These are phyloP conservation scores for Amorpha juglandis DNA, from an alignment of 2,888 invertebrate genomes.

Conservation along the genomic window DNA sequence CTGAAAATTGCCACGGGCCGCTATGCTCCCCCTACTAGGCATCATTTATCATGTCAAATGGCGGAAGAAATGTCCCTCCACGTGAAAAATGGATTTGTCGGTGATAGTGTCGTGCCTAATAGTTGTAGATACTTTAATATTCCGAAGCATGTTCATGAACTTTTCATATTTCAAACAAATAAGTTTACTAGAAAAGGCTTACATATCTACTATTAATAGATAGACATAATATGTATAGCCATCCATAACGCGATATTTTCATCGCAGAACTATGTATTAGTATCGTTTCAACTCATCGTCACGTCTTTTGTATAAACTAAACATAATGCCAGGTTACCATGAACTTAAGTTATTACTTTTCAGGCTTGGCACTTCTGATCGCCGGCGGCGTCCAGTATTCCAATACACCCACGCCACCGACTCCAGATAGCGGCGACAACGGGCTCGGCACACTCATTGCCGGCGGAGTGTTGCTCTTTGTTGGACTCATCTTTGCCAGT, in stretches of 20 bases:
- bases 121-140: neutral
- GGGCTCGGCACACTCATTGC: constrained; percentile 85
- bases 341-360: constrained; percentile 34
- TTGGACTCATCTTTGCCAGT: constrained; percentile 86
- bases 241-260: no score
- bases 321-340: neutral
- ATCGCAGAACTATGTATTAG: no score
- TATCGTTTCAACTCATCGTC: no score
- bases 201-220: no score
- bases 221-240: no score
- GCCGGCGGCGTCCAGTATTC: constrained; percentile 86
- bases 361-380: constrained; percentile 86
- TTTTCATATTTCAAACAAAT: no score
- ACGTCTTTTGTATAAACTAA: no score
- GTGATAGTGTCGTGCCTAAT: neutral
- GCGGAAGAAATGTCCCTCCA: neutral
- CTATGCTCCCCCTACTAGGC: neutral
- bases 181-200: no score
- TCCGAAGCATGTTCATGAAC: neutral
- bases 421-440: constrained; percentile 62
- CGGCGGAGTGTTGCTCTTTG: constrained; percentile 85
- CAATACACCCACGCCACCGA: constrained; percentile 67
- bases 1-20: neutral
- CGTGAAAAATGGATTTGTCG: neutral
- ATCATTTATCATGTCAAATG: neutral